Conservation (phyloP, 2,113 vertebrate genomes). For the Pholis gunnellus region DNA sequence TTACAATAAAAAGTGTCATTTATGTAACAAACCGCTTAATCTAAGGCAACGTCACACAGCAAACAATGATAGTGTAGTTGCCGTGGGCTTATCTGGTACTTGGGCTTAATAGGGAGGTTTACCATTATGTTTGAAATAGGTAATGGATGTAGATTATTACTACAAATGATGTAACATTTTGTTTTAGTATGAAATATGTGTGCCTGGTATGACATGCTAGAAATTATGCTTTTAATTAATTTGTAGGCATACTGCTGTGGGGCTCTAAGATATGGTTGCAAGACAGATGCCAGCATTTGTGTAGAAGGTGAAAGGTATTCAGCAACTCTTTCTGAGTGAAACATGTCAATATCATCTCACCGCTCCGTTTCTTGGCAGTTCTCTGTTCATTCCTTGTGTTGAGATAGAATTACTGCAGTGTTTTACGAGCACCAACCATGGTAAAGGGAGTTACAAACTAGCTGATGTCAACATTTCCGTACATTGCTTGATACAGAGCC, state of each 20-base stretch:
- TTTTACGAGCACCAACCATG: not conserved
- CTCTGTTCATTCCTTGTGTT: not conserved
- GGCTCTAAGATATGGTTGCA: not conserved
- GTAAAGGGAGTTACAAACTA: constrained; percentile 5
- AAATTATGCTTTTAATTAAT: not conserved
- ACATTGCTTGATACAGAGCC: constrained; percentile 43
- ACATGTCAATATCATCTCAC: not conserved
- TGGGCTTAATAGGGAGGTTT: not conserved
- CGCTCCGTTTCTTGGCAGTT: not conserved
- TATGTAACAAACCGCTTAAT: too few relatives aligned
- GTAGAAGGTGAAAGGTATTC: not conserved
- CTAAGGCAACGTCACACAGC: too few relatives aligned
- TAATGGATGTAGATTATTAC: too few relatives aligned
- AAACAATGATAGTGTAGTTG: not conserved
- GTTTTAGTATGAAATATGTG: not conserved
- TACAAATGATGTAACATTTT: not conserved
- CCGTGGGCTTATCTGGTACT: not conserved
- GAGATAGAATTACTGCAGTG: not conserved
- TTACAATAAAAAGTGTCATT: too few relatives aligned
- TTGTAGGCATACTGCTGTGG: not conserved
- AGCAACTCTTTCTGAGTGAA: not conserved
- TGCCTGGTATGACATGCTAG: not conserved
- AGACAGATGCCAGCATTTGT: not conserved
- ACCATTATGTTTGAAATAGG: too few relatives aligned
- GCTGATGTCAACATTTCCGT: constrained; percentile 37